Base-by-base conservation (phyloP, 2,113 vertebrate species). In the Eulacestoma nigropectus region DNA sequence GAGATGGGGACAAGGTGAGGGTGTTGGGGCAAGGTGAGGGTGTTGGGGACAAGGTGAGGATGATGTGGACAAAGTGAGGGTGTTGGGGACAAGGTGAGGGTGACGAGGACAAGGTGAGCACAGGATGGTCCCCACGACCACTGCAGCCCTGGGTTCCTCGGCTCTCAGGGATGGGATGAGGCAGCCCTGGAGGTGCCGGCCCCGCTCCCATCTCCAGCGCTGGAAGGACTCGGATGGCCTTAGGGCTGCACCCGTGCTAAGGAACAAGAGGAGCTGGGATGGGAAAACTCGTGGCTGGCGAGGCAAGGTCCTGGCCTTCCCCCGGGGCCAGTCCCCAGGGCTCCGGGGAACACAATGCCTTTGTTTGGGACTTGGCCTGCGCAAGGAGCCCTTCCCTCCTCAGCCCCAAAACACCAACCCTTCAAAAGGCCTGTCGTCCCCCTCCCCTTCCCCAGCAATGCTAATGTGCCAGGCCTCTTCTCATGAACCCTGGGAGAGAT, bases 381-480 rank as follows among this genome's bases (percentile, higher is more conserved):
- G 4, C 84, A 13, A 30, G 93, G 79, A 96, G 68, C 89, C 83
- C 79, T 90, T 88, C 90, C 87, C 74, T 88, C 10, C 89, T 78
- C 78, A 70, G 70, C 82, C 90, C 95, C 88, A 64, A 78, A 91
- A 57, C 87, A 60, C 59, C 81, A 89, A 68, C 85, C 87, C 85
- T 93, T 90, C 92, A 64, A 88, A 89, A 85, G 60, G 81, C 42
- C 78, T 7, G 79, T 21, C 22, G 60, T 21, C 79, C 87, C 69
- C 81, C 84, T 57, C 75, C 93, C 49, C 79, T 62, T 86, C 87
- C 74, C 69, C 93, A 78, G 93, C 86, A 0, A 85, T 37, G 91
- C 87, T 93, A 91, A 94, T 90, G 87, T 53, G 85, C 90, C 95
- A 85, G 94, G 47, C 49, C 82, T 89, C 95, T 93, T 94, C 96